phyloP scores from a whole-genome alignment of 2,797 vertebrate species.

The Sorex maritimensis region DNA sequence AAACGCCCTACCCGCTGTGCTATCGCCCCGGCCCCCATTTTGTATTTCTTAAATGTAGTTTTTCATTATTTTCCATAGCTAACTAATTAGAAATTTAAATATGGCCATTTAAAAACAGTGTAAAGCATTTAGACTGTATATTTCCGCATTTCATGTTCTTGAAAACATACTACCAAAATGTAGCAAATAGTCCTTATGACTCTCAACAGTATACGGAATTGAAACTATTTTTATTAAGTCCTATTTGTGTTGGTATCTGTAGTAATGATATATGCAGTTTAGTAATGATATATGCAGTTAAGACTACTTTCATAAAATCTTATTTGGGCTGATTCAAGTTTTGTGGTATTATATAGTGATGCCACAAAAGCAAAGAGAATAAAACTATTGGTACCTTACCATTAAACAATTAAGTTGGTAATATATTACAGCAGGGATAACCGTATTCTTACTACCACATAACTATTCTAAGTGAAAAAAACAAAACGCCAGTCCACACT shows the following conservation, averaged over 20 bases:
- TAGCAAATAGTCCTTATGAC: too few species aligned
- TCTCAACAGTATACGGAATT: too few species aligned
- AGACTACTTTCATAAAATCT: constrained; percentile 17
- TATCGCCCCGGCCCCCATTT: too few species aligned
- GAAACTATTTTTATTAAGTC: too few species aligned
- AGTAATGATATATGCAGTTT: neutral
- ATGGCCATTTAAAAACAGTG: neutral
- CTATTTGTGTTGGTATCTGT: too few species aligned
- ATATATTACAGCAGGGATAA: too few species aligned
- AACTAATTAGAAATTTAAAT: neutral
- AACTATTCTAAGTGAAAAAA: neutral
- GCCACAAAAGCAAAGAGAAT: neutral
- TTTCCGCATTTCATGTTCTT: too few species aligned
- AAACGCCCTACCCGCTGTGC: too few species aligned
- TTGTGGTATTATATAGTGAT: neutral
- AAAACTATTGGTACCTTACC: constrained; percentile 38
- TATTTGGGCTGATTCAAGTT: neutral
- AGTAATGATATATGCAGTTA: neutral
- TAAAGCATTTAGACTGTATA: neutral
- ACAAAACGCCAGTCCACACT: constrained; percentile 16
- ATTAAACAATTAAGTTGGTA: constrained; percentile 35
- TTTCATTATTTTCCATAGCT: constrained; percentile 49
- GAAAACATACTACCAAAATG: too few species aligned
- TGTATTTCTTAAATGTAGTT: constrained; percentile 29
- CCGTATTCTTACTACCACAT: neutral